phyloP scores from a whole-genome alignment of 1,140 invertebrate species.

The Scaptodrosophila lebanonensis region DNA sequence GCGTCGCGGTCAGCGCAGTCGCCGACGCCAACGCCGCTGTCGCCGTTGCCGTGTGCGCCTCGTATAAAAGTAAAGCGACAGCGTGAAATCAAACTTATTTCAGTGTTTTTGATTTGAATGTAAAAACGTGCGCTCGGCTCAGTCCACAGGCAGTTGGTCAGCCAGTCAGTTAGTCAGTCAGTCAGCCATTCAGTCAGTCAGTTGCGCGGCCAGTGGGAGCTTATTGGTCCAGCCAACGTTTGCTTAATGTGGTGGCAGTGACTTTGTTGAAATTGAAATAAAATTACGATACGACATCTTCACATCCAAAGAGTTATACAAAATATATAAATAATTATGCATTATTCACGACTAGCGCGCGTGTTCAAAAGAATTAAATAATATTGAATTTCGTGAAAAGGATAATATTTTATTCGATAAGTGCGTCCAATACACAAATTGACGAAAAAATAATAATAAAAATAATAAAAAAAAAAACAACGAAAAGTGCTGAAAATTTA shows the following conservation, averaged over 20 bases:
- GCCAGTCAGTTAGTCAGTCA: conserved; percentile 11
- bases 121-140: conserved; percentile 53
- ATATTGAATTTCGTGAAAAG: not conserved
- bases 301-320: no score
- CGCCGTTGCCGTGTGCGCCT: conserved; percentile 22
- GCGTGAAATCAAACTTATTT: conserved; percentile 74
- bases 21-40: conserved; percentile 19
- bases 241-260: conserved; percentile 16
- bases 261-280: conserved; percentile 37
- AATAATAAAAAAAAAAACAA: conserved; percentile 2
- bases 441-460: conserved; percentile 19
- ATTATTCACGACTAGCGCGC: conserved; percentile 14
- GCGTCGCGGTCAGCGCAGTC: conserved; percentile 34
- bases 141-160: conserved; percentile 27
- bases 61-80: conserved; percentile 75
- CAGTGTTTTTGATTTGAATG: conserved; percentile 76
- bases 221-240: not conserved
- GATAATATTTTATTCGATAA: no score
- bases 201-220: conserved; percentile 24
- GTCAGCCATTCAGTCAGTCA: conserved; percentile 15
- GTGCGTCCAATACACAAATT: no score
- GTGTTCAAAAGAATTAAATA: conserved; percentile 19
- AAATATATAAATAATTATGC: no score
- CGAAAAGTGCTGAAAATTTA: conserved; percentile 22
- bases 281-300: no score